Base-by-base conservation (phyloP, 1,140 invertebrate genomes). In the Megalopta genalis region DNA sequence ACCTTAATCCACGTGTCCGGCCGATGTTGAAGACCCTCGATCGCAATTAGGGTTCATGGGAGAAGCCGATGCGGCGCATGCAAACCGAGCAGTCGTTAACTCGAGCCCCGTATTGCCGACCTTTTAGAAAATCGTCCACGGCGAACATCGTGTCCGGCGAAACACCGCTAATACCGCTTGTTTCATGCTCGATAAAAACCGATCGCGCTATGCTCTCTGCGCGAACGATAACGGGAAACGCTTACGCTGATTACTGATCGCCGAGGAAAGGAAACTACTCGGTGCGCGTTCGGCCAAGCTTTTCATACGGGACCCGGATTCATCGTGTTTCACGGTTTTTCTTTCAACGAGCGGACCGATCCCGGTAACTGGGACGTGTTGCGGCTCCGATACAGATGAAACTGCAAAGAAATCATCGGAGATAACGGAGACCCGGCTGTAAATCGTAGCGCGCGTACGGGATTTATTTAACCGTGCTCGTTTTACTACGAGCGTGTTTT, bases 1-100 rank as follows among this genome's bases (percentile, higher is more conserved):
- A 70, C 57, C 74, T 85, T 72, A 84, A 85, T 76, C 62, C 77
- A 46, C 18, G 49, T 52, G 67, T 60, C 72, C 67, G 49, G 27
- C n/a, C 71, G 42, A 73, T 21, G 62, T 10, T 39, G 77, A 81
- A 85, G 77, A 76, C 67, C 42, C 67, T 83, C 52, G 54, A n/a
- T 37, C 77, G 59, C 46, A 76, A 84, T 84, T 73, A 80, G 76
- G 70, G 54, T 75, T 80, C 25, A 80, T 57, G 12, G 57, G 21
- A 63, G n/a, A 52, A 52, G 32, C 42, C 23, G 9, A 27, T 65
- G 5, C 16, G 4, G 23, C 23, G 9, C 39, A 27, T 68, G 57
- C 75, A 62, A 70, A 69, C 10, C n/a, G 18, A n/a, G 49, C 49
- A 52, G 12, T 39, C 37, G 70, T 42, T 57, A 46, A 46, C 42